Evolutionary conservation across 35 echinoderm and acorn worm species (phyloP).

Genomic region (Chiridota heheva): DNA sequence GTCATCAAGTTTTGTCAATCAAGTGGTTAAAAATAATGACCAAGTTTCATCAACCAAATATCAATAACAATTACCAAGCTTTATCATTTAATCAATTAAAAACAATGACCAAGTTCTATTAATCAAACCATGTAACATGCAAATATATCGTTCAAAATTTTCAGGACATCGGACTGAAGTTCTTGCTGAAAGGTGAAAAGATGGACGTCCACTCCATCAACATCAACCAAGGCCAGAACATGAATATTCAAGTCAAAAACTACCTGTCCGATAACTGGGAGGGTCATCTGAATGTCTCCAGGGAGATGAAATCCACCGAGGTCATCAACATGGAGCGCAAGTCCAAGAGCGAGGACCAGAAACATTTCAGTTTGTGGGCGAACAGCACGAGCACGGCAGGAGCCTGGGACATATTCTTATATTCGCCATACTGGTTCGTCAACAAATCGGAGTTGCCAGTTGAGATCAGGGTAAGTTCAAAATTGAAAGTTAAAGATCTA

Average conservation of each 20-base stretch:
- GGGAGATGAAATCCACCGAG: constrained; percentile 91
- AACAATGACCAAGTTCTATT: too few species aligned
- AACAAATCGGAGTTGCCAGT: constrained; percentile 97
- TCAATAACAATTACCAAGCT: too few species aligned
- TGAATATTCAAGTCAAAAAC: constrained; percentile 87
- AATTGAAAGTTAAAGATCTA: too few species aligned
- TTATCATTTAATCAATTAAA: too few species aligned
- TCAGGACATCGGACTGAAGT: constrained; percentile 93
- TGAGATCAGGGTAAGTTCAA: constrained; percentile 94
- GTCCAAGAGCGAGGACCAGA: constrained; percentile 60
- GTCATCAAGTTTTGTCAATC: too few species aligned
- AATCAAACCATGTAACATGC: too few species aligned
- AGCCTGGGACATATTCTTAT: constrained; percentile 92
- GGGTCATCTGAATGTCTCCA: constrained; percentile 79
- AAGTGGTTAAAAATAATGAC: too few species aligned
- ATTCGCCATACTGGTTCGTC: constrained; percentile 95
- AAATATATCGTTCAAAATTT: too few species aligned
- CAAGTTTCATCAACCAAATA: too few species aligned
- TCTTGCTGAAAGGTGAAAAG: constrained; percentile 86
- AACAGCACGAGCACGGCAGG: constrained; percentile 83
- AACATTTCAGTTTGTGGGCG: constrained; percentile 81
- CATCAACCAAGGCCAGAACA: constrained; percentile 61
- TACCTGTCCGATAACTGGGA: constrained; percentile 96
- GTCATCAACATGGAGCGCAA: constrained; percentile 82
- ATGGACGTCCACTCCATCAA: constrained; percentile 92